Conservation (phyloP, 2,113 vertebrate species). For the Castor canadensis region DNA sequence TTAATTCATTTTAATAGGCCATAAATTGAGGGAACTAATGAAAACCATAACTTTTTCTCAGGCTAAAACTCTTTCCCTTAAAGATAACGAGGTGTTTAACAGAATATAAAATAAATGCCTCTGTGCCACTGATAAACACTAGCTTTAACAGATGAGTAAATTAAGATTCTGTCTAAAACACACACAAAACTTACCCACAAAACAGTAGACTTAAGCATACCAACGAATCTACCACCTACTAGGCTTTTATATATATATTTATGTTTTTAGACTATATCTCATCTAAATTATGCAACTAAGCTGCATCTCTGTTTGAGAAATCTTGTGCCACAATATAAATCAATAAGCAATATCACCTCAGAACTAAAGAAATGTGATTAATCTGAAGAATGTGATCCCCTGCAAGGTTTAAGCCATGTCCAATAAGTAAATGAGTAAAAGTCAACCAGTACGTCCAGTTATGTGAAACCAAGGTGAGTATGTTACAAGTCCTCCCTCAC, state of each 20-base stretch:
- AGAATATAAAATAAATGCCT: slow-evolving; percentile 11
- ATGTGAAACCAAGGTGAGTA: background rate
- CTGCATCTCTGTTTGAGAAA: background rate
- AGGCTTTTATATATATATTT: too few relatives aligned
- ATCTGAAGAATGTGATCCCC: background rate
- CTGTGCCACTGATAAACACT: background rate
- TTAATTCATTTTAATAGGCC: slow-evolving; percentile 31
- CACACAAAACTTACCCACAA: background rate
- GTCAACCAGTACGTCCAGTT: background rate
- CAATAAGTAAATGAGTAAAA: background rate
- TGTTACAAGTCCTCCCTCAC: background rate
- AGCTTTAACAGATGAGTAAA: slow-evolving; percentile 7
- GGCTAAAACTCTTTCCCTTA: background rate
- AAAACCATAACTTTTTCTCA: background rate
- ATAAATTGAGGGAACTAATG: slow-evolving; percentile 16
- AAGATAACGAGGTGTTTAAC: slow-evolving; percentile 19
- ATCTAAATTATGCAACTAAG: background rate
- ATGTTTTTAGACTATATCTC: background rate
- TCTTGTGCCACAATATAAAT: background rate
- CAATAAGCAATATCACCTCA: background rate
- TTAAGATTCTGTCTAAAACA: slow-evolving; percentile 9
- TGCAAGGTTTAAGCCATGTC: background rate
- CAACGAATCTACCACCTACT: background rate
- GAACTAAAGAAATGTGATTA: background rate
- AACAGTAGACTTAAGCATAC: background rate